Percentiles rank a stretch among this genome's conserved stretches.
Evolutionary conservation across 2,113 vertebrate genomes (phyloP).

Genomic region (Hippocampus guttulatus): DNA sequence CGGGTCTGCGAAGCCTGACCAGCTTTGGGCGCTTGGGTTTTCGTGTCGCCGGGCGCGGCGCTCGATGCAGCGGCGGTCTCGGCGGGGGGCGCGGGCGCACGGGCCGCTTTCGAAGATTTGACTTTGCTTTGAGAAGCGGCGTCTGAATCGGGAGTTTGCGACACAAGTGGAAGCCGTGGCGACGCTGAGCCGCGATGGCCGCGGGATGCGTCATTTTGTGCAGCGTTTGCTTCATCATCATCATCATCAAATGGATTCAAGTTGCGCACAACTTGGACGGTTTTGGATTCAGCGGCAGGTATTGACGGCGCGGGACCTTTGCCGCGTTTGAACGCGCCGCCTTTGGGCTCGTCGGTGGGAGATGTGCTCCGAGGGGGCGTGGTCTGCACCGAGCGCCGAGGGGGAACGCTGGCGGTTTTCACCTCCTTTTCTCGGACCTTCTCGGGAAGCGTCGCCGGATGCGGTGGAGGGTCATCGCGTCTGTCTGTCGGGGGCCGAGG

Average conservation of each 20-base stretch:
- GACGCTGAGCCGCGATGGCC: background rate
- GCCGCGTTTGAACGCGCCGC: slow-evolving; percentile 15
- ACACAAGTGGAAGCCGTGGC: background rate
- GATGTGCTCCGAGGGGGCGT: slow-evolving; percentile 27
- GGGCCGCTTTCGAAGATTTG: slow-evolving; percentile 52
- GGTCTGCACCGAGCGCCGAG: slow-evolving; percentile 27
- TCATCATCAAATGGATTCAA: slow-evolving; percentile 52
- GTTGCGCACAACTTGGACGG: background rate
- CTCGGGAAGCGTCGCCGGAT: slow-evolving; percentile 22
- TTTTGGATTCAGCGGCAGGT: slow-evolving; percentile 31
- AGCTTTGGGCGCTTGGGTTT: background rate
- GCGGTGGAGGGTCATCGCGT: background rate
- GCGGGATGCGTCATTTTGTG: background rate
- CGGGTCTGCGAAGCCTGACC: slow-evolving; percentile 44
- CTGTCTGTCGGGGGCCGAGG: slow-evolving; percentile 47
- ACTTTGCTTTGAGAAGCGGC: slow-evolving; percentile 14
- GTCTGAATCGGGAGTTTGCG: slow-evolving; percentile 16
- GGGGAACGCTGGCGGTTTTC: slow-evolving; percentile 34
- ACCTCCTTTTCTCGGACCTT: slow-evolving; percentile 33
- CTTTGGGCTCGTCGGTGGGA: slow-evolving; percentile 7
- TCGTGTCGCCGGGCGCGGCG: background rate
- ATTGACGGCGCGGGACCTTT: slow-evolving; percentile 57
- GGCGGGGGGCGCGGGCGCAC: slow-evolving; percentile 59
- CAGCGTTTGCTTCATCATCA: slow-evolving; percentile 16
- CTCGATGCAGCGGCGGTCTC: background rate